Percentiles rank a stretch among this genome's conserved stretches.
These are phyloP conservation scores for Serinus canaria DNA, from an alignment of 2,113 vertebrate species.

Conservation along the genomic window DNA sequence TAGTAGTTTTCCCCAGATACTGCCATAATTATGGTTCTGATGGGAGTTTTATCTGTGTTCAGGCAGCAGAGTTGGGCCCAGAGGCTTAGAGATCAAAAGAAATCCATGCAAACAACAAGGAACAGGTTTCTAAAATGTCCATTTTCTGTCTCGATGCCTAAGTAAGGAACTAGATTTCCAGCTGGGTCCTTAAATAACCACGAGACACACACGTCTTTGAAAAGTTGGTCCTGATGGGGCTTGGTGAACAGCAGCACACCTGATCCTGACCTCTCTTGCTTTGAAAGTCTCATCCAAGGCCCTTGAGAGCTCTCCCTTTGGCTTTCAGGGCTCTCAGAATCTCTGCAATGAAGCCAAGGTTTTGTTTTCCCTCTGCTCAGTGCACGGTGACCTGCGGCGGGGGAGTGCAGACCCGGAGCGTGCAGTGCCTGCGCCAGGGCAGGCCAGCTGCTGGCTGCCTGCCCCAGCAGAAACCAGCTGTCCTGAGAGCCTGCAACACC, in stretches of 20 bases:
- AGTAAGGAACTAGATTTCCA: neutral
- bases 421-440: conserved; percentile 89
- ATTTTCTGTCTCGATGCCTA: neutral
- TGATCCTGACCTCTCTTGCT: neutral
- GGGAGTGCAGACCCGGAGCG: conserved; percentile 86
- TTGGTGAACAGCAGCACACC: neutral
- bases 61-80: neutral
- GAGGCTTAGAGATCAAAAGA: conserved; percentile 22
- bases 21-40: neutral
- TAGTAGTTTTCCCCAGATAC: neutral
- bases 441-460: conserved; percentile 81
- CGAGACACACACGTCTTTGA: neutral
- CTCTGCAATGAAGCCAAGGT: neutral
- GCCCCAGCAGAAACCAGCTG: conserved; percentile 83
- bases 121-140: neutral
- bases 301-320: neutral
- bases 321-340: neutral
- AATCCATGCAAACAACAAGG: neutral
- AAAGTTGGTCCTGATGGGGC: neutral
- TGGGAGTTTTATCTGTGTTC: conserved; percentile 16
- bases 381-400: conserved; percentile 95
- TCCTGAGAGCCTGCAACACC: conserved; percentile 90
- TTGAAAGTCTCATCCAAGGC: neutral
- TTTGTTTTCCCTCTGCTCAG: conserved; percentile 60
- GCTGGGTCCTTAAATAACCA: neutral